Evolutionary conservation across 2,888 invertebrate species (phyloP).

Genomic region (Antheraea yamamai): DNA sequence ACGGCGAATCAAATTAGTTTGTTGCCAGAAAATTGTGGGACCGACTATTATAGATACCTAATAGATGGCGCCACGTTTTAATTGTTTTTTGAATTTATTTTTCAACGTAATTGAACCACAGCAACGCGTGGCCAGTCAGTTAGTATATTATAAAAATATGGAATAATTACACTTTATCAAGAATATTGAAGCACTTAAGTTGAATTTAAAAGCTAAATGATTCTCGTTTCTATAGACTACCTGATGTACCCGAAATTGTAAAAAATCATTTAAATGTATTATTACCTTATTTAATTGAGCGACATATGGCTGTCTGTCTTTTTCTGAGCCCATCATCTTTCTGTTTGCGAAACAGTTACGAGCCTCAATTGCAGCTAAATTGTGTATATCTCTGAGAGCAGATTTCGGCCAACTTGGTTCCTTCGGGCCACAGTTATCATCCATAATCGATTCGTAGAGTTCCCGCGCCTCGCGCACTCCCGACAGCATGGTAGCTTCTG

Average conservation of each 20-base stretch:
- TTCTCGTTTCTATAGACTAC: background rate
- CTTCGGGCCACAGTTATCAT: constrained; percentile 34
- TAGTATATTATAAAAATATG: too few species aligned
- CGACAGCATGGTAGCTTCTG: constrained; percentile 31
- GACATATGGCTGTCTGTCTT: constrained; percentile 16
- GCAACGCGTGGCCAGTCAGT: too few species aligned
- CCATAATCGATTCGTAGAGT: constrained; percentile 34
- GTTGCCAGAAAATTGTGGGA: too few species aligned
- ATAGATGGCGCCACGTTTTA: too few species aligned
- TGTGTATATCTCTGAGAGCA: constrained; percentile 21
- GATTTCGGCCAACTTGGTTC: constrained; percentile 3
- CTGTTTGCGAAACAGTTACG: constrained; percentile 15
- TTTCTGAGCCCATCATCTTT: background rate
- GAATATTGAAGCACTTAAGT: too few species aligned
- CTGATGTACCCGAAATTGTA: background rate
- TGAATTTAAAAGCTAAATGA: too few species aligned
- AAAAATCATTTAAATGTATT: background rate
- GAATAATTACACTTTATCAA: too few species aligned
- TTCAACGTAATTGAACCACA: too few species aligned
- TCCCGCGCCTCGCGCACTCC: constrained; percentile 33
- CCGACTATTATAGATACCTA: too few species aligned
- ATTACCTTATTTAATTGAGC: constrained; percentile 11
- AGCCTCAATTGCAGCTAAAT: constrained; percentile 24
- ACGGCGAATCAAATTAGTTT: too few species aligned
- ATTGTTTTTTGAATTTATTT: too few species aligned